Evolutionary conservation across 2,797 vertebrate species (phyloP).

Genomic region (Rhinogobio ventralis): DNA sequence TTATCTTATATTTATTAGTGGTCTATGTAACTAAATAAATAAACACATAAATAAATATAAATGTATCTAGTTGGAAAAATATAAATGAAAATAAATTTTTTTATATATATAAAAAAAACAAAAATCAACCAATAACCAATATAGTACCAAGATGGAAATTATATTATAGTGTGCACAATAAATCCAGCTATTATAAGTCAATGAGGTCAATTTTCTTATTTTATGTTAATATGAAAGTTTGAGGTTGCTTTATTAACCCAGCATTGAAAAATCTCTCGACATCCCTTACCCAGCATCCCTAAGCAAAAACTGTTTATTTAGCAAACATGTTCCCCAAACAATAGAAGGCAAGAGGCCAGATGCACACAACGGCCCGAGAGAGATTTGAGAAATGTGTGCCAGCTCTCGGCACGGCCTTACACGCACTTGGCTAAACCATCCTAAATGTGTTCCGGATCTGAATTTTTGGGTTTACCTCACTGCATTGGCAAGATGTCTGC

Average conservation of each 20-base stretch:
- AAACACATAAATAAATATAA: too few species aligned
- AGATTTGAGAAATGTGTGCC: constrained; percentile 45
- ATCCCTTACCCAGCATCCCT: neutral
- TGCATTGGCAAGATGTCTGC: neutral
- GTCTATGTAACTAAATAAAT: neutral
- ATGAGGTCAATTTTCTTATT: neutral
- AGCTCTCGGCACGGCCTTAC: constrained; percentile 40
- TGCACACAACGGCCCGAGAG: constrained; percentile 33
- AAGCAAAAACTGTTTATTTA: constrained; percentile 32
- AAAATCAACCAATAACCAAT: neutral
- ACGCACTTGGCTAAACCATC: constrained; percentile 40
- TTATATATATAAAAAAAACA: too few species aligned
- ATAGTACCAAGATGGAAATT: neutral
- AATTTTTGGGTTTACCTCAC: constrained; percentile 32
- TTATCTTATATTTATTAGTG: neutral
- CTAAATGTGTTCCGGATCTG: constrained; percentile 23
- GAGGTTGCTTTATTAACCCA: neutral
- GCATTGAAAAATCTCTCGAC: neutral
- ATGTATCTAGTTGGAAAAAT: neutral
- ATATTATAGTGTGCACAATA: neutral
- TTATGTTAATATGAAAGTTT: neutral
- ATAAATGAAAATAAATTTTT: neutral
- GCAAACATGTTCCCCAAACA: constrained; percentile 46
- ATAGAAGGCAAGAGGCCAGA: constrained; percentile 47
- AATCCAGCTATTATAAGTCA: neutral